Base-by-base conservation (phyloP, 2,113 vertebrate genomes). In the Sylvietta virens region DNA sequence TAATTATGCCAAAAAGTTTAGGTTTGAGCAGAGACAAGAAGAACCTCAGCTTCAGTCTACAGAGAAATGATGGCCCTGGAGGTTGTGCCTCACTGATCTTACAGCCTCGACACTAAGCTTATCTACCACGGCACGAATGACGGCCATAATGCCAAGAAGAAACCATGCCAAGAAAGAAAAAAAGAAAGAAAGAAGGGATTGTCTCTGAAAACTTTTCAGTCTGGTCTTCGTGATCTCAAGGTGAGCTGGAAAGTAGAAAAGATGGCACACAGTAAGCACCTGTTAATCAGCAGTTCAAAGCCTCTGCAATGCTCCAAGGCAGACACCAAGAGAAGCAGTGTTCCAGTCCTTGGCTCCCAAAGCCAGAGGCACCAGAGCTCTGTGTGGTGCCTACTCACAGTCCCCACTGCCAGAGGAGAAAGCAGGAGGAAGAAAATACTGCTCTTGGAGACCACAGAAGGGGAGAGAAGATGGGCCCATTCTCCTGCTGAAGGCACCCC, bases 71-170 rank as follows among this genome's bases (percentile, higher is more conserved):
- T 1, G 31, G 26, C 35, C 20, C 33, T 26, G 33, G 9, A 69
- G 44, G 28, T 28, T 19, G n/a, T 1, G 3, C 40, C 44, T 58
- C 83, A 10, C 0, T 11, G 22, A 19, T 13, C 2, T 3, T 12
- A 39, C 19, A 53, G 35, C 50, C 39, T 35, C 27, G 40, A 69
- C 23, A 61, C 15, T 30, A 67, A 51, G 22, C 10, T 44, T n/a
- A 44, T 5, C 45, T 53, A 78, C 10, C 37, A 23, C 45, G 18
- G 10, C 13, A 20, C 1, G 2, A 70, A 45, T 8, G 31, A 51
- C 8, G 6, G 30, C 18, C 7, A 42, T 8, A 23, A 69, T 44
- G 28, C 18, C 45, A 42, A 12, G 47, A n/a, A n/a, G n/a, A n/a
- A n/a, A n/a, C 47, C 58, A 35, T 26, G 40, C 39, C 42, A 71